These are phyloP conservation scores for Solen grandis DNA, from an alignment of 1,140 invertebrate genomes.

Conservation along the genomic window DNA sequence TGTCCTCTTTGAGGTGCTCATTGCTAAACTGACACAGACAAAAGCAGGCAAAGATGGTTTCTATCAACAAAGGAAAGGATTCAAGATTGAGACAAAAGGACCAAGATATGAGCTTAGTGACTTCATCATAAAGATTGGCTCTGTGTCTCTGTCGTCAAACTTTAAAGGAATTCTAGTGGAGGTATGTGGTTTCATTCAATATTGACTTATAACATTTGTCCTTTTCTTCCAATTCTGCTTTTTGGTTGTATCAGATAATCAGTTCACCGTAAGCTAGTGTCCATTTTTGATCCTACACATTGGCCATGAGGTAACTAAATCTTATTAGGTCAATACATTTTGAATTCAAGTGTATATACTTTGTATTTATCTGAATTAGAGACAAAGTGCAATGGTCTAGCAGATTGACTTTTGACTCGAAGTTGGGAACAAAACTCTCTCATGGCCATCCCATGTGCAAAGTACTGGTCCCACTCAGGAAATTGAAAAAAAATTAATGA, in stretches of 20 bases:
- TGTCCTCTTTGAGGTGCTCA: slow-evolving; percentile 93
- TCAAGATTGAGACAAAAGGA: slow-evolving; percentile 93
- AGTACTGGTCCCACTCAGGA: too few species aligned
- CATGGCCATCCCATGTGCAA: too few species aligned
- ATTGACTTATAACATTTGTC: neutral
- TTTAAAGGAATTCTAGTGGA: slow-evolving; percentile 97
- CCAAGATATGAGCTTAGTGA: slow-evolving; percentile 95
- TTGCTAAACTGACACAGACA: slow-evolving; percentile 88
- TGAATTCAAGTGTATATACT: too few species aligned
- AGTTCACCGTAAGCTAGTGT: neutral
- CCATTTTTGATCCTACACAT: too few species aligned
- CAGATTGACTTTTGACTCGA: too few species aligned
- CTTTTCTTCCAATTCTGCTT: neutral
- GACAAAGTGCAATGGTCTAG: too few species aligned
- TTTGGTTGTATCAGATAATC: neutral
- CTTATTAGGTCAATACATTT: too few species aligned
- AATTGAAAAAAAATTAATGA: too few species aligned
- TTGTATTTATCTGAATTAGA: too few species aligned
- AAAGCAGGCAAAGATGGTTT: slow-evolving; percentile 84
- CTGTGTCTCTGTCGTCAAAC: slow-evolving; percentile 91
- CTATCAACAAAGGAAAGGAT: slow-evolving; percentile 91
- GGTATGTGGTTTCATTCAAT: slow-evolving; percentile 82
- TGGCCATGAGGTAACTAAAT: too few species aligned
- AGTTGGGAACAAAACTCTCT: too few species aligned
- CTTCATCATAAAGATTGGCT: slow-evolving; percentile 96